Evolutionary conservation across 2,797 vertebrate species (phyloP), one percentile per base, ranked within the genome.

Genomic region (Dicrostonyx torquatus): DNA sequence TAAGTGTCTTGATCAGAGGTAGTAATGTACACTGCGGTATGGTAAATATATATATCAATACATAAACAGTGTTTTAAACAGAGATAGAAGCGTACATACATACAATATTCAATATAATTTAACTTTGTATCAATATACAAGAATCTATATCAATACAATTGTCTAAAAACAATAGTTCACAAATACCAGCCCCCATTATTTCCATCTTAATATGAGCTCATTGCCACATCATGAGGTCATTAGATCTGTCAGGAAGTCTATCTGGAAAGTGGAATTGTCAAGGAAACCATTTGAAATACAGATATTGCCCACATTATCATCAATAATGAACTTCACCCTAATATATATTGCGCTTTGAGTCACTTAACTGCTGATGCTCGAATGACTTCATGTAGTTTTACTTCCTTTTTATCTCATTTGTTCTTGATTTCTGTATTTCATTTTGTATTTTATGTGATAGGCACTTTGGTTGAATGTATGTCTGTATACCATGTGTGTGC

Each of bases 191-290:
- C 43, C 34, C 62, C 62, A 84, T 26, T n/a, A 84, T 84, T 68
- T 68, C 43, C 70, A 29, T 70, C n/a, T 37, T 43, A 73, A 31
- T 86, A 40, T 62, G 78, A 95, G 43, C 37, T 94, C 43, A 93
- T 82, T 82, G 50, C 86, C 72, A 95, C 91, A 94, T 94, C 85
- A 72, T 82, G 75, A 84, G 45, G 43, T 93, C 89, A 90, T 93
- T 84, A 40, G 66, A 37, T 78, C 73, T 91, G 55, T 92, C 45
- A 87, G 64, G 77, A 95, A 73, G 6, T 91, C 84, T 91, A 40
- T 77, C 66, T 93, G 73, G 88, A 93, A 82, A 87, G 12, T 95
- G 76, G 93, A 94, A 82, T 89, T 93, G 64, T 70, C 78, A 79
- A 64, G 53, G 85, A 93, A 66, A 91, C n/a, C 86, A 64, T 88